Percentiles rank a stretch among this genome's conserved stretches.
Conservation (phyloP, 1,140 invertebrate genomes). For the Hylaeus anthracinus region DNA sequence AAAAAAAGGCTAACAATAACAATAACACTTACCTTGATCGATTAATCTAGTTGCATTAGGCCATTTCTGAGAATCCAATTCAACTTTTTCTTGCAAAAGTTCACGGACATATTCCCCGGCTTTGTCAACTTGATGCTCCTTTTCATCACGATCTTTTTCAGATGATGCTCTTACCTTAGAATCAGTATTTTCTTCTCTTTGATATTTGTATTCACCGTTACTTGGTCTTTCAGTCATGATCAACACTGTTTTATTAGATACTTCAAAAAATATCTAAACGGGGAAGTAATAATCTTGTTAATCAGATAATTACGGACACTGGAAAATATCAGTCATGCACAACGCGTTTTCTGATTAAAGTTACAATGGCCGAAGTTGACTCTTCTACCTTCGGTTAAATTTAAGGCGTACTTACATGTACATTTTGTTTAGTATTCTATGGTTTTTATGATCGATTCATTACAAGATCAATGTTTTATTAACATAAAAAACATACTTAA, state of each 20-base stretch:
- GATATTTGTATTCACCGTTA: constrained; percentile 75
- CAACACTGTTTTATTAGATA: background rate
- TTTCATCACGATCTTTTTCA: constrained; percentile 71
- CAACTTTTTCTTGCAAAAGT: constrained; percentile 87
- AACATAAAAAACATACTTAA: background rate
- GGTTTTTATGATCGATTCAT: background rate
- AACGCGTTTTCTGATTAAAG: background rate
- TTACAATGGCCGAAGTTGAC: constrained; percentile 33
- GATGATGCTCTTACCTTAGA: constrained; percentile 56
- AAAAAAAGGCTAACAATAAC: background rate
- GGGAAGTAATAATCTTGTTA: background rate
- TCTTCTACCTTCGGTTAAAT: background rate
- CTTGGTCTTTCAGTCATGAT: constrained; percentile 73
- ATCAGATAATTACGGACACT: background rate
- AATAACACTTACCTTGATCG: constrained; percentile 84
- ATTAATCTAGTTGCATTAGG: constrained; percentile 86
- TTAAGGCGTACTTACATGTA: constrained; percentile 21
- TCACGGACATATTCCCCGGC: constrained; percentile 89
- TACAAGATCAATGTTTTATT: background rate
- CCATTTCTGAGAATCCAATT: constrained; percentile 85
- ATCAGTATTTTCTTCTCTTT: constrained; percentile 69
- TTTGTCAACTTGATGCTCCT: constrained; percentile 82
- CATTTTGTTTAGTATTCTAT: background rate
- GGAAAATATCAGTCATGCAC: background rate
- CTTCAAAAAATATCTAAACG: background rate